A percentile compares a stretch with the other conserved stretches of the same genome.
phyloP scores from a whole-genome alignment of 2,888 invertebrate species.

The Hirtodrosophila cameraria region DNA sequence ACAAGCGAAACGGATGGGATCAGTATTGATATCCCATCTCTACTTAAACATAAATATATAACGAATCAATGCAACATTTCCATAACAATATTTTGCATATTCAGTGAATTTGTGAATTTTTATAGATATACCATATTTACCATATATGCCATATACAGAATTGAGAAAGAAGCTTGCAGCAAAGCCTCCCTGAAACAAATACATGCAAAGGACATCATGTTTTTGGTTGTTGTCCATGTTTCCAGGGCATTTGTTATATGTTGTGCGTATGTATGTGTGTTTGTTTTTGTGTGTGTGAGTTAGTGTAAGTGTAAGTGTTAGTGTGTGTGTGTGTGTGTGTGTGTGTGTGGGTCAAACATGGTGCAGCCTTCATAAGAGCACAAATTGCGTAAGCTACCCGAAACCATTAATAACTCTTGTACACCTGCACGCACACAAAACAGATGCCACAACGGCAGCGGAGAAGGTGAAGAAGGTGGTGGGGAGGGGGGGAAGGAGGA shows the following conservation, averaged over 20 bases:
- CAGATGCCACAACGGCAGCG: constrained; percentile 18
- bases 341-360: constrained; percentile 30
- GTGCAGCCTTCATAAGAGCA: constrained; percentile 60
- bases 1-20: too few relatives aligned
- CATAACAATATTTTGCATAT: too few relatives aligned
- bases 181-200: constrained; percentile 10
- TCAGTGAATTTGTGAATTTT: too few relatives aligned
- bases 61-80: too few relatives aligned
- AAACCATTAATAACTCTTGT: constrained; percentile 70
- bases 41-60: too few relatives aligned
- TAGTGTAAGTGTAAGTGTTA: too few relatives aligned
- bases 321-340: constrained; percentile 3
- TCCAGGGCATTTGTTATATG: not conserved
- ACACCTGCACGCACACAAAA: constrained; percentile 62
- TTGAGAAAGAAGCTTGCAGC: constrained; percentile 3
- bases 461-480: too few relatives aligned
- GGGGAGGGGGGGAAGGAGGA: not conserved
- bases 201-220: not conserved
- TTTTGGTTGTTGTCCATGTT: constrained; percentile 25
- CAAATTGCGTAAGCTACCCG: constrained; percentile 68
- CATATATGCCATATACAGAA: too few relatives aligned
- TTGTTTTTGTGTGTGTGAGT: too few relatives aligned
- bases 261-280: too few relatives aligned
- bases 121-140: too few relatives aligned
- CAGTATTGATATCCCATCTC: too few relatives aligned